Conservation (phyloP, 2,797 vertebrate species). For the Poecile montanus region DNA sequence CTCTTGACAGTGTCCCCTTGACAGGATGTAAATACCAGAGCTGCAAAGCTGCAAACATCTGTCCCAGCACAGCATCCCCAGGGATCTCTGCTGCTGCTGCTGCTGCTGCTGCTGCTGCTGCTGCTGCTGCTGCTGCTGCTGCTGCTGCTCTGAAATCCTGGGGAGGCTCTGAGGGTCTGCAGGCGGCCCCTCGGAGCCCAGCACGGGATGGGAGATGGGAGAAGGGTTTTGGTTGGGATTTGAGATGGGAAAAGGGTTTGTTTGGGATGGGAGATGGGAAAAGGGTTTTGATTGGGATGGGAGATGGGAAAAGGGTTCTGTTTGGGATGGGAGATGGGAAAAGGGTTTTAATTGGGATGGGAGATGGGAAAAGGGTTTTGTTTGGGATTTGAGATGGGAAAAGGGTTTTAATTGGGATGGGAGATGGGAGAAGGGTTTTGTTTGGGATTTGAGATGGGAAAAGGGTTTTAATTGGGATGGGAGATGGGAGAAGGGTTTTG, state of each 20-base stretch:
- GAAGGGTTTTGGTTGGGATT: not conserved
- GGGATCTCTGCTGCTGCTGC: not conserved
- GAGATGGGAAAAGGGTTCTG: too few relatives aligned
- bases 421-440: too few relatives aligned
- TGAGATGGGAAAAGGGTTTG: too few relatives aligned
- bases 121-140: not conserved
- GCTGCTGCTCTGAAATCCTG: not conserved
- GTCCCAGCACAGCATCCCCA: not conserved
- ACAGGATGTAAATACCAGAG: constrained; percentile 48
- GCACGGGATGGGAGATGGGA: not conserved
- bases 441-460: too few relatives aligned
- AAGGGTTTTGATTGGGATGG: not conserved
- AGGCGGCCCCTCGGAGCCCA: not conserved
- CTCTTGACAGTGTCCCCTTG: constrained; percentile 48
- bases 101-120: not conserved
- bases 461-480: too few relatives aligned
- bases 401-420: not conserved
- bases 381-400: too few relatives aligned
- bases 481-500: too few relatives aligned
- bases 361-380: too few relatives aligned
- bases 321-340: too few relatives aligned
- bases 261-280: not conserved
- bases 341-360: too few relatives aligned
- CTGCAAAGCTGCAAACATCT: constrained; percentile 56
- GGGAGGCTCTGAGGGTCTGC: not conserved